Evolutionary conservation across 2,113 vertebrate genomes (phyloP).

Genomic region (Rhinolophus sinicus): DNA sequence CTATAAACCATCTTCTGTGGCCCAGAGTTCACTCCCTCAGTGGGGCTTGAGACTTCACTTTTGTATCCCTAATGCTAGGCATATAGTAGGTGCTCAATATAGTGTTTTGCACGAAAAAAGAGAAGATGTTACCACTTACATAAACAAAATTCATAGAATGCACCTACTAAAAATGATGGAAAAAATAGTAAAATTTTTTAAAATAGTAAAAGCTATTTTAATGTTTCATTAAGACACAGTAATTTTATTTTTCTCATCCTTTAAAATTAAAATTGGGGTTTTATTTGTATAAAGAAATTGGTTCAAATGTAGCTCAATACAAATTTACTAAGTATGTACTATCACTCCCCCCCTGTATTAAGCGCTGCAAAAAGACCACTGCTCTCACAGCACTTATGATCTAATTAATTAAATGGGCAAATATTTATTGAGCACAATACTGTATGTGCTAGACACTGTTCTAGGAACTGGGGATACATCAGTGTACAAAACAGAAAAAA

Average conservation of each 20-base stretch:
- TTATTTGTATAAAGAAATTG: not conserved
- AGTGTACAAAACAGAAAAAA: not conserved
- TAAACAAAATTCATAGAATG: not conserved
- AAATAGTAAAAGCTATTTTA: not conserved
- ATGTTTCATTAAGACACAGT: not conserved
- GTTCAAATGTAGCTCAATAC: not conserved
- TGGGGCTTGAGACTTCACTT: not conserved
- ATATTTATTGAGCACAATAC: not conserved
- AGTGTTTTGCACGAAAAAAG: not conserved
- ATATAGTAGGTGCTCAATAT: not conserved
- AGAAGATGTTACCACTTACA: not conserved
- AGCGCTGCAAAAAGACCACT: not conserved
- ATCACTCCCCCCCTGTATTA: not conserved
- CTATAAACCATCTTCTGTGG: not conserved
- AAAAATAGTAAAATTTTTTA: not conserved
- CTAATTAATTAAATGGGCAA: not conserved
- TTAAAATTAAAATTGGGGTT: not conserved
- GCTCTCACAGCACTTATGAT: not conserved
- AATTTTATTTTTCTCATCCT: constrained; percentile 16
- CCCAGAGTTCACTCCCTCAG: not conserved
- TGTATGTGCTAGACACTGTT: not conserved
- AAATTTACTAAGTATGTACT: not conserved
- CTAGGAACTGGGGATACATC: not conserved
- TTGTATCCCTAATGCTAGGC: not conserved
- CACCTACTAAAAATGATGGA: not conserved